Evolutionary conservation across 30 jellyfish, hydroid and myxozoan species (phyloP), one percentile per base, ranked within the genome.

Genomic region (Clytia hemisphaerica): DNA sequence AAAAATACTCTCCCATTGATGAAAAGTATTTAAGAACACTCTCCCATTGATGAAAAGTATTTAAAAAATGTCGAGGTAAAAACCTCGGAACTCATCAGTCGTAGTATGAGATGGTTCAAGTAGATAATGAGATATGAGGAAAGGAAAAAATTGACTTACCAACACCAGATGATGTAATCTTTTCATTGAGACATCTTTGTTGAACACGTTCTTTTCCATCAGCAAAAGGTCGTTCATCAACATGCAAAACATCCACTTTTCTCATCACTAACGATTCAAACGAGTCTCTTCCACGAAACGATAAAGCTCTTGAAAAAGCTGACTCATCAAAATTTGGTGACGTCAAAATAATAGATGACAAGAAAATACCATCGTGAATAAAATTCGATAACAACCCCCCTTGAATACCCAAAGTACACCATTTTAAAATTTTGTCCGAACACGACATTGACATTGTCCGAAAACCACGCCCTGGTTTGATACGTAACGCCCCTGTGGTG

Each of bases 391-490:
- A 69, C 37, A 85, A 61, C 22, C 95, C 93, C 2, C 95, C 95
- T 61, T 85, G 93, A n/a, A 85, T 2, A 24, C 95, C 95, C 38
- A 85, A 83, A 4, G 77, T 75, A 51, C 95, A 85, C 95, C 95
- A 85, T 71, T 85, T 85, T 90, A 85, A 69, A 45, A 85, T 85
- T 59, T 85, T 85, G 44, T 85, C 95, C 30, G 86, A 59, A 65
- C 95, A 85, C 15, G 93, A 85, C 95, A 85, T 85, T 25, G 95
- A 85, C 21, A 85, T 35, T 1, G 95, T 85, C 46, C 75, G 48
- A 34, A 77, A 93, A 3, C 95, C 95, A 48, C 95, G 68, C 6
- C 95, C 95, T 1, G 95, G 95, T 48, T 85, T 85, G 2, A 84
- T 77, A 38, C 95, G 58, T 37, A 85, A 58, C n/a, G 93, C 75